Evolutionary conservation across 1,140 invertebrate species (phyloP).

Genomic region (Papilio aristodemus): DNA sequence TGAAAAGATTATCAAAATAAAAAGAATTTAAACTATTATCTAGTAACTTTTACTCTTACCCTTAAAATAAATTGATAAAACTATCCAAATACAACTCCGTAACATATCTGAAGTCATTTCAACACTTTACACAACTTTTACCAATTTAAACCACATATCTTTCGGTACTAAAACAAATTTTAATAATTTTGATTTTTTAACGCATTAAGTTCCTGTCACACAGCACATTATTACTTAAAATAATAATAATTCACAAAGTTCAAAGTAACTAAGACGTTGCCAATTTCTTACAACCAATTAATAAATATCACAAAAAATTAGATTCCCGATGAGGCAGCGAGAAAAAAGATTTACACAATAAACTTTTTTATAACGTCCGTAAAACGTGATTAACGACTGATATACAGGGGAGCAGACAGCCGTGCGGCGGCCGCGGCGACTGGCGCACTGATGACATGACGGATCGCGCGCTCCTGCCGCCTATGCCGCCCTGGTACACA

Average conservation of each 20-base stretch:
- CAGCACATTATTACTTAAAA: neutral
- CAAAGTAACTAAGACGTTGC: neutral
- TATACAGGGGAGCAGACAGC: constrained; percentile 42
- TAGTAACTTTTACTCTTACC: constrained; percentile 34
- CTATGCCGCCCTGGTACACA: constrained; percentile 16
- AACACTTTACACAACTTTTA: constrained; percentile 18
- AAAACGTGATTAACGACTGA: constrained; percentile 62
- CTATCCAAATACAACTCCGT: constrained; percentile 35
- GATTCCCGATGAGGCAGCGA: constrained; percentile 31
- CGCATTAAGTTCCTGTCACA: neutral
- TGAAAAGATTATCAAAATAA: neutral
- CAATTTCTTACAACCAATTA: constrained; percentile 34
- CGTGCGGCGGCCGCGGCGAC: constrained; percentile 53
- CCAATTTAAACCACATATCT: neutral
- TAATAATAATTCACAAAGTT: neutral
- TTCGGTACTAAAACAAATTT: neutral
- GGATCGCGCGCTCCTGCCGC: constrained; percentile 5
- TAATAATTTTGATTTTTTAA: neutral
- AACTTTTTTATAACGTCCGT: constrained; percentile 64
- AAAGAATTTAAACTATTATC: neutral
- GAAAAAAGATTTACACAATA: constrained; percentile 50
- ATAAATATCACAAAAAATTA: constrained; percentile 36
- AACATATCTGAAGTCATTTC: constrained; percentile 12
- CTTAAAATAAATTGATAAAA: constrained; percentile 36
- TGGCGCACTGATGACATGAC: constrained; percentile 53